Evolutionary conservation across 2,113 vertebrate species (phyloP).

Genomic region (Martes martes): DNA sequence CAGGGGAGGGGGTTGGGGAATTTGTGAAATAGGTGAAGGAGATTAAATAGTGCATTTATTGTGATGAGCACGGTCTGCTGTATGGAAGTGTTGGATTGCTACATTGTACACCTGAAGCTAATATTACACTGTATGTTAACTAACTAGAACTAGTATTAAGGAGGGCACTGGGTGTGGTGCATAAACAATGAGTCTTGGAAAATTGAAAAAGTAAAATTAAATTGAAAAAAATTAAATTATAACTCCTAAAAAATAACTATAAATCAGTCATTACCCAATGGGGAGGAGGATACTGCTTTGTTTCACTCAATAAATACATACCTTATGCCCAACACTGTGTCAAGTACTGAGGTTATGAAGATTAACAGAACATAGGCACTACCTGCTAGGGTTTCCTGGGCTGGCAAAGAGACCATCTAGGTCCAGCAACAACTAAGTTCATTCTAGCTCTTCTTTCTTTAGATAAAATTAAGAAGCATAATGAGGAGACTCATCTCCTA

Average conservation of each 20-base stretch:
- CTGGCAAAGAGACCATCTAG: neutral
- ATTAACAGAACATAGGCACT: neutral
- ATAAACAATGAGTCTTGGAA: too few relatives aligned
- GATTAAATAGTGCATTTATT: neutral
- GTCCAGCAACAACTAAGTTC: neutral
- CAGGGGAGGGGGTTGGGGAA: neutral
- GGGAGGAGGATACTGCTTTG: neutral
- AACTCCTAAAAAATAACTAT: neutral
- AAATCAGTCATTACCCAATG: neutral
- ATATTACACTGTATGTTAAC: neutral
- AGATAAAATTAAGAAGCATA: neutral
- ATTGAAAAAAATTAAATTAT: neutral
- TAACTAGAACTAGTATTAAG: neutral
- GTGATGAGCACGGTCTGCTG: neutral
- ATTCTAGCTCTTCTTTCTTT: neutral
- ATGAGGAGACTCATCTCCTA: neutral
- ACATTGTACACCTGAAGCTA: neutral
- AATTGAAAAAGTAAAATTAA: too few relatives aligned
- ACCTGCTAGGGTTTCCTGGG: neutral
- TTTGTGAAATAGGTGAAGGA: neutral
- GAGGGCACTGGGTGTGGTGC: too few relatives aligned
- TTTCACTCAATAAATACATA: neutral
- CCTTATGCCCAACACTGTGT: neutral
- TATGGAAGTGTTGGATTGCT: neutral
- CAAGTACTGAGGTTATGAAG: neutral